Conservation (phyloP, 2,888 invertebrate genomes). For the Tipula helvola region DNA sequence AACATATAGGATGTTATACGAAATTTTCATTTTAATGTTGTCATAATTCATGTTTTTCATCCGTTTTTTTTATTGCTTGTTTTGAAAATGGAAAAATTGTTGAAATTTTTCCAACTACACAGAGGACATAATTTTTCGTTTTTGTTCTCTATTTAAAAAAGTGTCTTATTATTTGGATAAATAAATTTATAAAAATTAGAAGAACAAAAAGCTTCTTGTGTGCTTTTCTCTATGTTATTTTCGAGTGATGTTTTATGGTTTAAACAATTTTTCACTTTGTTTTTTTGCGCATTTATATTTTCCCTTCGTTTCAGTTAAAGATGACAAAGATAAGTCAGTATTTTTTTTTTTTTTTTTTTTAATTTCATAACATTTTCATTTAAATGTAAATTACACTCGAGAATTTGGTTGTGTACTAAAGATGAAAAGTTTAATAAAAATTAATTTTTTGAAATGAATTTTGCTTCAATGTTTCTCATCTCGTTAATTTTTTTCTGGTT, state of each 20-base stretch:
- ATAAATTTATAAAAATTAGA: neutral
- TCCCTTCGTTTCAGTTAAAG: neutral
- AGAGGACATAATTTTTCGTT: neutral
- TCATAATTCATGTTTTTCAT: neutral
- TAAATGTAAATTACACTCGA: neutral
- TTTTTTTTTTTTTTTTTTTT: neutral
- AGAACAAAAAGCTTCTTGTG: neutral
- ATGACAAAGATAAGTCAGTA: constrained; percentile 4
- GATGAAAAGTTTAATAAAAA: neutral
- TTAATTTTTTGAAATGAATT: neutral
- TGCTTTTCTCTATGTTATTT: neutral
- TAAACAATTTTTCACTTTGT: neutral
- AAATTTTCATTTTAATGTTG: neutral
- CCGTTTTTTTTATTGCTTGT: neutral
- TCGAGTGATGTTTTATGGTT: neutral
- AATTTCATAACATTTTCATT: neutral
- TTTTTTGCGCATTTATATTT: neutral
- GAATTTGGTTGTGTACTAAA: neutral
- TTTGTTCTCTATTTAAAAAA: neutral
- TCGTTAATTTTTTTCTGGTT: neutral
- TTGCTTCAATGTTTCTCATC: neutral
- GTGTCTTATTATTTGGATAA: neutral
- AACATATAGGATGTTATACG: neutral
- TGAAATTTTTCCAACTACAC: neutral
- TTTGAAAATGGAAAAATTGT: neutral